phyloP scores from a whole-genome alignment of 1,140 invertebrate genomes.

The Zaprionus nigranus region DNA sequence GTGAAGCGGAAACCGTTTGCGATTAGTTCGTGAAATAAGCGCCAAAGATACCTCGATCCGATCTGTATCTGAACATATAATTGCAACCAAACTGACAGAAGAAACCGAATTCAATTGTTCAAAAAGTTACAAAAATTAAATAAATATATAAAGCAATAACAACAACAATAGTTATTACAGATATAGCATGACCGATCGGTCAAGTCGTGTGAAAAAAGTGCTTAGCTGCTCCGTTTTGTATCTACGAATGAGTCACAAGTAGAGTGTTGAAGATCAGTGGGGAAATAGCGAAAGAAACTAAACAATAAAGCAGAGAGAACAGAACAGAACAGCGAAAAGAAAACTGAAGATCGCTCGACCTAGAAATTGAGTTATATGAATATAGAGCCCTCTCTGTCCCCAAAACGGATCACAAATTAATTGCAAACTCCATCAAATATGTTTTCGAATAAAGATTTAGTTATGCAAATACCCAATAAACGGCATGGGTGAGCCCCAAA shows the following conservation, averaged over 20 bases:
- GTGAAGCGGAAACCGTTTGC: constrained; percentile 62
- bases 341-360: constrained; percentile 20
- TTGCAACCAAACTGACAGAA: constrained; percentile 48
- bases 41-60: constrained; percentile 26
- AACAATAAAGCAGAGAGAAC: constrained; percentile 23
- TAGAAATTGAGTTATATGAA: constrained; percentile 67
- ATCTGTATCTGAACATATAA: constrained; percentile 58
- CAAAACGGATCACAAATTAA: constrained; percentile 52
- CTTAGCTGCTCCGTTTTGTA: constrained; percentile 32
- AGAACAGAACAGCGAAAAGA: constrained; percentile 11
- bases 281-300: constrained; percentile 11
- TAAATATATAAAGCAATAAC: constrained; percentile 30
- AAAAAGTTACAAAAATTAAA: constrained; percentile 19
- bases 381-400: constrained; percentile 33
- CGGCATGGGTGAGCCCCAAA: constrained; percentile 9
- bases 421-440: constrained; percentile 41
- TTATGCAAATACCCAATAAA: constrained; percentile 61
- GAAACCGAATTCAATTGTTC: constrained; percentile 58
- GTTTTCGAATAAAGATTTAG: constrained; percentile 68
- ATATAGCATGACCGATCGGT: constrained; percentile 32
- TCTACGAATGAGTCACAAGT: constrained; percentile 50
- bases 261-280: constrained; percentile 14
- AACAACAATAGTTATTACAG: background rate
- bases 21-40: constrained; percentile 61
- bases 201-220: constrained; percentile 27